Evolutionary conservation across 1,140 invertebrate species (phyloP).

Genomic region (Holcopasites calliopsidis): DNA sequence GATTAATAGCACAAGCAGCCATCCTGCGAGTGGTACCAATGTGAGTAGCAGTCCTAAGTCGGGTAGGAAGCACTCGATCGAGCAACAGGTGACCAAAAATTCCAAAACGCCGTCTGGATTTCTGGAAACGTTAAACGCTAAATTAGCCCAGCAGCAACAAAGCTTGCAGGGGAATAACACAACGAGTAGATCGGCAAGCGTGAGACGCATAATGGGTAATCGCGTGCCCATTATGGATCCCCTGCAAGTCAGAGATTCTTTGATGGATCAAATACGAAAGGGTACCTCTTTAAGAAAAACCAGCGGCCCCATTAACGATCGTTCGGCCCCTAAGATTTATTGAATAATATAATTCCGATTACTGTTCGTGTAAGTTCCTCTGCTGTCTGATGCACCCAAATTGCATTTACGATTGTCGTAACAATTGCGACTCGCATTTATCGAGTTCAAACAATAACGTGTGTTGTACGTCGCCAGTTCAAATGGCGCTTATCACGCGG

Average conservation of each 20-base stretch:
- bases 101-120: slow-evolving; percentile 81
- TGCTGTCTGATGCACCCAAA: slow-evolving; percentile 18
- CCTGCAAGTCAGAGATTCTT: slow-evolving; percentile 81
- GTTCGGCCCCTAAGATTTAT: slow-evolving; percentile 86
- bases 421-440: slow-evolving; percentile 1
- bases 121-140: slow-evolving; percentile 88
- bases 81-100: slow-evolving; percentile 65
- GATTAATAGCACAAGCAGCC: slow-evolving; percentile 75
- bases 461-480: not conserved
- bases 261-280: slow-evolving; percentile 95
- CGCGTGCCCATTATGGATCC: slow-evolving; percentile 80
- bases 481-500: not conserved
- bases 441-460: slow-evolving; percentile 4
- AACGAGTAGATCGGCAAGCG: slow-evolving; percentile 84
- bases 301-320: slow-evolving; percentile 81
- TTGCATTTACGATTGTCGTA: slow-evolving; percentile 9
- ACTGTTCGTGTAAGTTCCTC: slow-evolving; percentile 50
- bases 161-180: slow-evolving; percentile 79
- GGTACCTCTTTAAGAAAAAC: slow-evolving; percentile 88
- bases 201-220: slow-evolving; percentile 83
- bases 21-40: slow-evolving; percentile 66
- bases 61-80: slow-evolving; percentile 62
- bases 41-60: slow-evolving; percentile 72
- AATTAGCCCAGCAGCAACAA: slow-evolving; percentile 82
- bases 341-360: slow-evolving; percentile 70